Conservation (phyloP, 2,797 vertebrate species). For the Kryptolebias ocellatus region DNA sequence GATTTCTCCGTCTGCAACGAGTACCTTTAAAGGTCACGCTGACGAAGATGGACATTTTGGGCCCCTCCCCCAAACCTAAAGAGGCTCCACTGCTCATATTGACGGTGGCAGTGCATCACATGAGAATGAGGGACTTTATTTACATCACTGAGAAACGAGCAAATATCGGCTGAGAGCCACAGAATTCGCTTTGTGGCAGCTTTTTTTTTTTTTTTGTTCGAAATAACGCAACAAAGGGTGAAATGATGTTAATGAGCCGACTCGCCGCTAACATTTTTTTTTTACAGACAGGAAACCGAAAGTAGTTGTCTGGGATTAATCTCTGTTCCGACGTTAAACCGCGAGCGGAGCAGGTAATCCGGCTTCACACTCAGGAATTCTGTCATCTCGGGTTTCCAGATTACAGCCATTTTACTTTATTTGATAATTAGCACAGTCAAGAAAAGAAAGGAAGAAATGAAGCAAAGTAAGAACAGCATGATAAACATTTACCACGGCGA, state of each 20-base stretch:
- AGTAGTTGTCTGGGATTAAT: not conserved
- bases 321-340: not conserved
- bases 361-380: constrained; percentile 36
- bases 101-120: constrained; percentile 70
- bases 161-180: not conserved
- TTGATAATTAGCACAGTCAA: constrained; percentile 62
- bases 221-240: too few species aligned
- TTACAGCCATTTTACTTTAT: constrained; percentile 64
- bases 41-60: constrained; percentile 48
- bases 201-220: too few species aligned
- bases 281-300: too few species aligned
- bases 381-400: constrained; percentile 57
- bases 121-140: constrained; percentile 41
- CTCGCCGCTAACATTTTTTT: too few species aligned
- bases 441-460: constrained; percentile 63
- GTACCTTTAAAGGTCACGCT: too few species aligned
- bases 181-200: too few species aligned
- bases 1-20: too few species aligned
- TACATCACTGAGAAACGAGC: constrained; percentile 38
- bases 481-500: constrained; percentile 67
- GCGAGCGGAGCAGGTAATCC: not conserved
- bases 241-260: too few species aligned
- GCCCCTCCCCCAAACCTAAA: not conserved
- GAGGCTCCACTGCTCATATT: not conserved
- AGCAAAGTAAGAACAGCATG: constrained; percentile 66